Evolutionary conservation across 2,888 invertebrate genomes (phyloP), one percentile per base, ranked within the genome.

Genomic region (Cartodere bifasciata): DNA sequence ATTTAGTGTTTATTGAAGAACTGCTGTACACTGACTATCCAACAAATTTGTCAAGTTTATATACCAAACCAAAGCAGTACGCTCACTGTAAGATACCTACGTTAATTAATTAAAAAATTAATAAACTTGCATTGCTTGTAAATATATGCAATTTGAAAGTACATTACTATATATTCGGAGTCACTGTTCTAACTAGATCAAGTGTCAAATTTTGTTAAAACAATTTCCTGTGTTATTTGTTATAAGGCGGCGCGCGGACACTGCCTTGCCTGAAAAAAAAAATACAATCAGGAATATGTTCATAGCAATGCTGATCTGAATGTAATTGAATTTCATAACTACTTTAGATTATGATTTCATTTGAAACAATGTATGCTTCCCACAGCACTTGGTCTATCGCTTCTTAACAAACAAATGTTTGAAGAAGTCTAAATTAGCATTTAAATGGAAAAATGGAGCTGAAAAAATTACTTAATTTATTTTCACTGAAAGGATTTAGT

Each of bases 31-130:
- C 37, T 41, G 38, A 39, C 32, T 27, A 25, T 21, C 32, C 20
- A 13, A 14, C 26, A 23, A 33, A 30, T 36, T 26, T 12, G 13
- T 15, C 32, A 15, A 16, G 28, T 37, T 41, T 43, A 41, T 43
- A 43, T 41, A 43, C 37, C 16, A 23, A 31, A 15, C 15, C 15
- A n/a, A n/a, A n/a, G n/a, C n/a, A 34, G 25, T 35, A 38, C 38
- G 36, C 39, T 39, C 39, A 38, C 33, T 42, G 33, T 38, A 35
- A 33, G 32, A 36, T 26, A 20, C 13, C 26, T 32, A 27, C n/a
- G 28, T 17, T 23, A 34, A 34, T 38, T 31, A 30, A 31, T 37
- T 39, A 22, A 29, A 35, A 32, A 32, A 32, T 33, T 39, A 41
- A 37, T 43, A 13, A 29, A 6, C 7, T 23, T 9, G 10, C 7